Evolutionary conservation across 2,888 invertebrate species (phyloP), one percentile per base, ranked within the genome.

Genomic region (Galerucella calmariensis): DNA sequence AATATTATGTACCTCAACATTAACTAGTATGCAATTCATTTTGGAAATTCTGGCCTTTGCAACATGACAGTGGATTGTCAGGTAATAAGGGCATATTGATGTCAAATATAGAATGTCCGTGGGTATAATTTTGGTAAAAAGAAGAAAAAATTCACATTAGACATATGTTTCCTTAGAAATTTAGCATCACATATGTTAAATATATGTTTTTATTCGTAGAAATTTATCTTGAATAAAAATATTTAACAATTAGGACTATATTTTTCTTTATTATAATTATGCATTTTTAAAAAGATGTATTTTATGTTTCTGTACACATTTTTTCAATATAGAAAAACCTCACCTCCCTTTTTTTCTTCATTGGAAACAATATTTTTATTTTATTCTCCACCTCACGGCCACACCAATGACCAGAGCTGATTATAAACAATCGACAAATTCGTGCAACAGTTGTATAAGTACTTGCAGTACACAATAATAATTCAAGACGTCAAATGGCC

Each of bases 401-500:
- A 16, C 62, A 46, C 48, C 61, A 61, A 61, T 51, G 61, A 69
- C 35, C 41, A 51, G 56, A 20, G 10, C 16, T 16, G 56, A 61
- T n/a, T 12, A 35, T 41, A n/a, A 61, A 61, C 56, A 56, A 56
- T 56, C 59, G 59, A 69, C 59, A 59, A 69, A 69, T 62, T 51
- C 48, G 16, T 24, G 69, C 69, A 62, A 69, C 69, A 69, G 62
- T 69, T 69, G 61, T 69, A 62, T 24, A 62, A 62, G 24, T 41
- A 62, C 62, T n/a, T 61, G 63, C 62, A 63, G 35, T 51, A 61
- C n/a, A 68, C 56, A 58, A 75, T 73, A 69, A 73, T 73, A 73
- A 73, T 73, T 71, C 70, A 63, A 69, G 70, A 72, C 71, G 62
- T 69, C 68, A 70, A 73, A 61, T 69, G 69, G 73, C 56, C 76